Evolutionary conservation across 2,888 invertebrate species (phyloP).

Genomic region (Amiota minor): DNA sequence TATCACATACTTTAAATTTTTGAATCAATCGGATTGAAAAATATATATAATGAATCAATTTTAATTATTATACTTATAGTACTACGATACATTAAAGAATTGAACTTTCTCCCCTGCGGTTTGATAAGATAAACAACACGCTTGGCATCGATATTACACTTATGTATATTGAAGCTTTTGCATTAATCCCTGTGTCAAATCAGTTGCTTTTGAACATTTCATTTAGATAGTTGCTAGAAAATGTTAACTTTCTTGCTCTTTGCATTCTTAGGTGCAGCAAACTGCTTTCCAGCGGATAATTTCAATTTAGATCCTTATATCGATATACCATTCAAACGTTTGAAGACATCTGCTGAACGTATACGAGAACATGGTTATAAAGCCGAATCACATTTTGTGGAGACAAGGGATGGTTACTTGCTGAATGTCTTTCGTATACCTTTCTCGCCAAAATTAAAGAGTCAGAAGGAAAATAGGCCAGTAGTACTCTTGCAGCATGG

Average conservation of each 20-base stretch:
- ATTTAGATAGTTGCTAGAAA: background rate
- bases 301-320: slow-evolving; percentile 50
- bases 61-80: slow-evolving; percentile 1
- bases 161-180: background rate
- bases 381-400: slow-evolving; percentile 80
- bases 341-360: slow-evolving; percentile 60
- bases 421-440: slow-evolving; percentile 88
- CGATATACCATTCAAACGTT: slow-evolving; percentile 57
- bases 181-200: background rate
- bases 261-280: slow-evolving; percentile 16
- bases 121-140: background rate
- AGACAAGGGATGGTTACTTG: slow-evolving; percentile 88
- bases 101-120: too few relatives aligned
- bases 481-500: slow-evolving; percentile 86
- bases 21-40: background rate
- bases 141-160: background rate
- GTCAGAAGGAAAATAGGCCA: slow-evolving; percentile 73
- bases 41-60: background rate
- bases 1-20: background rate
- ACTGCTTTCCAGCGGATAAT: background rate
- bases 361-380: slow-evolving; percentile 75
- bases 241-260: slow-evolving; percentile 45
- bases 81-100: background rate
- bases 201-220: slow-evolving; percentile 23
- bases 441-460: slow-evolving; percentile 69